Evolutionary conservation across 2,113 vertebrate genomes (phyloP), one percentile per base, ranked within the genome.

Genomic region (Phalacrocorax pelagicus): DNA sequence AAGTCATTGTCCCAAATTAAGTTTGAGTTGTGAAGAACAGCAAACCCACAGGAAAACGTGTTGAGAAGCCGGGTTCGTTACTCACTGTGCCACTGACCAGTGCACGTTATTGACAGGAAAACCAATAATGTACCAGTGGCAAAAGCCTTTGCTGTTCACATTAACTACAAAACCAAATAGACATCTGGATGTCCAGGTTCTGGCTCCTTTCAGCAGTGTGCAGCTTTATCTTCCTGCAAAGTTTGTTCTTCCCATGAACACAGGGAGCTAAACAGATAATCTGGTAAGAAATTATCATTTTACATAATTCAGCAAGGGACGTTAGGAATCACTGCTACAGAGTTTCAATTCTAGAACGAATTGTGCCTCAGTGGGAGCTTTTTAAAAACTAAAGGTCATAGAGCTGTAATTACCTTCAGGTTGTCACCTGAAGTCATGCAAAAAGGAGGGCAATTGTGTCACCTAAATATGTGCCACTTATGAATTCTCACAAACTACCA

Each of bases 381-480:
- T 6, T 27, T 20, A 20, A 29, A 52, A 57, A 52, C 6, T 4
- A 29, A 49, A 84, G 85, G 78, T 81, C 88, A 65, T 0, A 15
- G 1, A 57, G 81, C 34, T 44, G 81, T 10, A 34, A 49, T 22
- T 36, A 16, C 46, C 62, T 42, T 5, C 57, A 30, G 59, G 20
- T 13, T 84, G 49, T 81, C 92, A 96, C 92, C 92, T 32, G 57
- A 24, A 93, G 84, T 29, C 92, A 69, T 5, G 44, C 67, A 61
- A 61, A 81, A 52, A 9, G 51, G 55, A 22, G 29, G 57, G 81
- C 65, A 44, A 20, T 13, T 26, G 62, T 32, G 46, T 34, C 91
- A 81, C 2, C 46, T 19, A 19, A 84, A 36, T 2, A 34, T 1
- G 52, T 1, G 0, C 55, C 0, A 4, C 75, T 63, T 23, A 4